These are phyloP conservation scores for Drosophila leonis DNA, from an alignment of 2,888 invertebrate species.

Conservation along the genomic window DNA sequence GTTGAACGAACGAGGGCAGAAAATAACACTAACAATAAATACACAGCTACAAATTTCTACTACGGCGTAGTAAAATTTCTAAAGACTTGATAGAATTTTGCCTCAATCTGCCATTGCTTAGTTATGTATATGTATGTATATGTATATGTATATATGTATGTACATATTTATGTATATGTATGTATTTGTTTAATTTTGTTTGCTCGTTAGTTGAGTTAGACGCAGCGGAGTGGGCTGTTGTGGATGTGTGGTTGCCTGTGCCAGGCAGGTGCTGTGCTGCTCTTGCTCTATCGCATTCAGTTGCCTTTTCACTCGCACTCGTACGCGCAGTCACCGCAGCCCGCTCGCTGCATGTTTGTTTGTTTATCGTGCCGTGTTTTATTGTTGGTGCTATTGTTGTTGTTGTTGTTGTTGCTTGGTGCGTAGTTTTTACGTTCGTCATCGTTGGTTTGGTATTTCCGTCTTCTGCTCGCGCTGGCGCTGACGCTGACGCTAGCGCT, in stretches of 20 bases:
- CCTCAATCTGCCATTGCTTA: slow-evolving; percentile 60
- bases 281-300: slow-evolving; percentile 41
- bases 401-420: slow-evolving; percentile 65
- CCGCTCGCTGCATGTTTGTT: slow-evolving; percentile 67
- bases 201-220: slow-evolving; percentile 68
- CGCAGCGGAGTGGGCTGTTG: background rate
- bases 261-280: slow-evolving; percentile 67
- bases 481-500: slow-evolving; percentile 36
- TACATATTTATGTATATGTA: slow-evolving; percentile 21
- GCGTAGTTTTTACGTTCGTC: slow-evolving; percentile 81
- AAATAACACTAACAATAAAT: slow-evolving; percentile 49
- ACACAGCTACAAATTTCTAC: slow-evolving; percentile 65
- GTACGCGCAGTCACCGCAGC: slow-evolving; percentile 21
- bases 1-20: slow-evolving; percentile 70
- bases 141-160: slow-evolving; percentile 47
- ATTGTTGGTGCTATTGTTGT: slow-evolving; percentile 60
- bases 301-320: slow-evolving; percentile 31
- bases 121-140: slow-evolving; percentile 63
- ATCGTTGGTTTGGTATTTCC: slow-evolving; percentile 79
- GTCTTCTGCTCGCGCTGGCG: slow-evolving; percentile 65
- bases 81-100: slow-evolving; percentile 62
- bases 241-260: slow-evolving; percentile 26
- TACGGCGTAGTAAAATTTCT: slow-evolving; percentile 78
- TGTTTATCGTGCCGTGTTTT: slow-evolving; percentile 80
- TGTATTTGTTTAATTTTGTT: slow-evolving; percentile 80